Percentiles rank a stretch among this genome's conserved stretches.
Evolutionary conservation across 2,797 vertebrate genomes (phyloP).

Genomic region (Hyperoplus immaculatus): DNA sequence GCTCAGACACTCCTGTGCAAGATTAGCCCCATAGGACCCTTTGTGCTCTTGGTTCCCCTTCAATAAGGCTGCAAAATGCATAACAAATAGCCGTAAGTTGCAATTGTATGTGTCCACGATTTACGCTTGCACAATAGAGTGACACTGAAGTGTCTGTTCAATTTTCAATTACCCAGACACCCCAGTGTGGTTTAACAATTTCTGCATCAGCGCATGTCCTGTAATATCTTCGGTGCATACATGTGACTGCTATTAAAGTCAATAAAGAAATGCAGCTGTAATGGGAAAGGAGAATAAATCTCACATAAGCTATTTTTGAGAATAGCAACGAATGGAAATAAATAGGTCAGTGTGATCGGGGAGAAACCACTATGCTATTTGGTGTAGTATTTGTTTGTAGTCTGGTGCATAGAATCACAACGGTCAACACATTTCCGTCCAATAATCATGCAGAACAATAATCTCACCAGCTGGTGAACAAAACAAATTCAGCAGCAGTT

Average conservation of each 20-base stretch:
- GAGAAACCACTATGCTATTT: background rate
- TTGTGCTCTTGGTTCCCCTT: slow-evolving; percentile 38
- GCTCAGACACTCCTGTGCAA: slow-evolving; percentile 37
- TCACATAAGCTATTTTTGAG: slow-evolving; percentile 8
- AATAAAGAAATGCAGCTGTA: slow-evolving; percentile 32
- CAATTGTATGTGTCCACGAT: slow-evolving; percentile 49
- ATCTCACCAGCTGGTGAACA: background rate
- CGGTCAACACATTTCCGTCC: background rate
- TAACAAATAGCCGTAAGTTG: slow-evolving; percentile 48
- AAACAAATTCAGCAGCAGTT: slow-evolving; percentile 23
- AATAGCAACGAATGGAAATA: background rate
- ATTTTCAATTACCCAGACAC: slow-evolving; percentile 54
- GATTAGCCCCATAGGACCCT: slow-evolving; percentile 53
- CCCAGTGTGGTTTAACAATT: slow-evolving; percentile 28
- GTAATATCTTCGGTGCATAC: slow-evolving; percentile 40
- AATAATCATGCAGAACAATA: background rate
- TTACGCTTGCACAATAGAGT: slow-evolving; percentile 42
- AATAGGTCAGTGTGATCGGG: background rate
- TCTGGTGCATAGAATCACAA: no score
- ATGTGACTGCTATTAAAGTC: slow-evolving; percentile 51
- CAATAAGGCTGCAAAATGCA: slow-evolving; percentile 58
- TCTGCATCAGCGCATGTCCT: slow-evolving; percentile 15
- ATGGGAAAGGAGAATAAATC: slow-evolving; percentile 31
- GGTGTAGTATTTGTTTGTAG: background rate
- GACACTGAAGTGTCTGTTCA: slow-evolving; percentile 37